Evolutionary conservation across 2,888 invertebrate genomes (phyloP), one percentile per base, ranked within the genome.

Genomic region (Pocota personata): DNA sequence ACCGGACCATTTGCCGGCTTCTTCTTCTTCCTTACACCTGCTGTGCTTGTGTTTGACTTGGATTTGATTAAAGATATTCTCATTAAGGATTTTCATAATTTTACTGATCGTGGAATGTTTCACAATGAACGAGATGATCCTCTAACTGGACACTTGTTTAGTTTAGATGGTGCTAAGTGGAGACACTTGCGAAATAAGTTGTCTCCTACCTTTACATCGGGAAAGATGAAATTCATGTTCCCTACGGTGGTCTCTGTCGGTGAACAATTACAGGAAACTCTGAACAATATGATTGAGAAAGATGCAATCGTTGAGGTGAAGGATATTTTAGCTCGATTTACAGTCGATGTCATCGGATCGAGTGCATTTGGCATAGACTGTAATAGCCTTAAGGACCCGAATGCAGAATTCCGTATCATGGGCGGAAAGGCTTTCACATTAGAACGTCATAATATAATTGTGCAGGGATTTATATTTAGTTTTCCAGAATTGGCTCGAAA

Each of bases 321-420:
- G 67, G 93, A 93, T 6, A 57, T 93, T 1, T 88, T 92, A 32
- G 92, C 92, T 0, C 91, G 93, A 21, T 94, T 92, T 71, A 93
- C 94, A 0, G 92, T 93, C 2, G 94, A 94, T 87, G 93, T 94
- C 0, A 94, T 94, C 52, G 93, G 93, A 5, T 90, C 90, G 0
- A 92, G 93, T 87, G 93, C 93, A 3, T 94, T 94, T 87, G 94
- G 93, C 0, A 89, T 93, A 3, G 92, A 93, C 8, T 92, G 93
- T 82, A 93, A 93, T 72, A 92, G 92, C 24, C 89, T 93, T 32
- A 89, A 90, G 3, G 88, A 93, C 87, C 91, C 92, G 0, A 87
- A 92, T 67, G 90, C 92, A 0, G 91, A 92, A 5, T 93, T 93
- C 73, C 89, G 91, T 0, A 67, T n/a, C 0, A 90, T 91, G 88